Percentiles rank a stretch among this genome's conserved stretches.
phyloP scores from a whole-genome alignment of 2,113 vertebrate species.

The Actenoides hombroni region DNA sequence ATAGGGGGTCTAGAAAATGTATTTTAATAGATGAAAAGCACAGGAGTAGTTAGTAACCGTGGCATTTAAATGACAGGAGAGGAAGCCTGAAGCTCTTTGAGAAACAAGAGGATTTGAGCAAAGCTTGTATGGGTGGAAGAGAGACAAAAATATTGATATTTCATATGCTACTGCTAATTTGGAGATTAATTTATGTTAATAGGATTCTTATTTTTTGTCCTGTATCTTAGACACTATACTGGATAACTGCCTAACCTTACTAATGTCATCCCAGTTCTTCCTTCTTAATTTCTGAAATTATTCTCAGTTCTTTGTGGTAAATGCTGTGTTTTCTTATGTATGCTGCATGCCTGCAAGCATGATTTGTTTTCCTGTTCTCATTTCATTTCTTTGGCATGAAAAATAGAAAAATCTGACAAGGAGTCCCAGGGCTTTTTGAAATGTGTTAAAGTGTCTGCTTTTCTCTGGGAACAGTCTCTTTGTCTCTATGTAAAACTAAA shows the following conservation, averaged over 20 bases:
- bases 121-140: neutral
- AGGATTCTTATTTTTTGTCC: neutral
- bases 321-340: neutral
- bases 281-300: neutral
- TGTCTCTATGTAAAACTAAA: neutral
- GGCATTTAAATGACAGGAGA: neutral
- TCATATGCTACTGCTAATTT: neutral
- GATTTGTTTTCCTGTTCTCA: neutral
- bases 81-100: neutral
- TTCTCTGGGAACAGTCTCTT: neutral
- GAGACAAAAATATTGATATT: neutral
- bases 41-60: neutral
- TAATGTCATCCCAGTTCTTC: neutral
- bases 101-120: neutral
- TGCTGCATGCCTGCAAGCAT: fast-evolving
- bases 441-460: neutral
- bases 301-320: neutral
- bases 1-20: neutral
- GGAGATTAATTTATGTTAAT: neutral
- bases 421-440: neutral
- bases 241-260: neutral
- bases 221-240: neutral
- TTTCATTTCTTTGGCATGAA: neutral
- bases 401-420: neutral
- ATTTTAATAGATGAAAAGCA: neutral